Evolutionary conservation across 2,113 vertebrate species (phyloP), one percentile per base, ranked within the genome.

Genomic region (Oncorhynchus clarkii): DNA sequence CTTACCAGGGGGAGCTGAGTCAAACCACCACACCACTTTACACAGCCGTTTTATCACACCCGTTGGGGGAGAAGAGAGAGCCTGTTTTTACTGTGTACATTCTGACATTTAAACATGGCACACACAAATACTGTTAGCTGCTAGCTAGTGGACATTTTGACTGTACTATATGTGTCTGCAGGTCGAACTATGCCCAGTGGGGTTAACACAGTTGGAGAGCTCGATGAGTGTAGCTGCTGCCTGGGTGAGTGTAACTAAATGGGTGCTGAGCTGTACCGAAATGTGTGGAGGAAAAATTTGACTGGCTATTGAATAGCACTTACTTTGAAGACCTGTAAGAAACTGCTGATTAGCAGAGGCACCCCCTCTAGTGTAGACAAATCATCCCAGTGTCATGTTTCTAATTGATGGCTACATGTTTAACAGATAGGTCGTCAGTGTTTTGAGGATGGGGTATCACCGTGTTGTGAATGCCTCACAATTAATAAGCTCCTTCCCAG

Each of bases 1-100:
- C 81, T 78, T 85, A 74, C 78, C 64, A 75, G 70, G 76, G 39
- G 74, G 3, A 67, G 76, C 82, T 83, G 54, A 79, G 67, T 82
- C 84, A 85, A 86, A 84, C 80, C 75, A 80, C 75, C n/a, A 12
- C 80, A 51, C 16, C 69, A 70, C 84, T 87, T 87, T 54, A 74
- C 81, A 62, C n/a, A 64, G 75, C 78, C 71, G 72, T 77, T 76
- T 76, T 27, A 79, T 77, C 59, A 78, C 75, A 78, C 80, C 79
- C 76, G 64, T 81, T 70, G 79, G 67, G 59, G 34, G 31, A 14
- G 34, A 13, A 78, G 16, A 54, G 51, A 12, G 78, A 75, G 31
- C 71, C 11, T 69, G 77, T 77, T 72, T 9, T 67, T 59, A 70
- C 76, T 13, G 66, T 74, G 49, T 73, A 1, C 14, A 54, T 27